These are phyloP conservation scores for Eulemur albifrons DNA, from an alignment of 2,797 vertebrate species.

Conservation along the genomic window DNA sequence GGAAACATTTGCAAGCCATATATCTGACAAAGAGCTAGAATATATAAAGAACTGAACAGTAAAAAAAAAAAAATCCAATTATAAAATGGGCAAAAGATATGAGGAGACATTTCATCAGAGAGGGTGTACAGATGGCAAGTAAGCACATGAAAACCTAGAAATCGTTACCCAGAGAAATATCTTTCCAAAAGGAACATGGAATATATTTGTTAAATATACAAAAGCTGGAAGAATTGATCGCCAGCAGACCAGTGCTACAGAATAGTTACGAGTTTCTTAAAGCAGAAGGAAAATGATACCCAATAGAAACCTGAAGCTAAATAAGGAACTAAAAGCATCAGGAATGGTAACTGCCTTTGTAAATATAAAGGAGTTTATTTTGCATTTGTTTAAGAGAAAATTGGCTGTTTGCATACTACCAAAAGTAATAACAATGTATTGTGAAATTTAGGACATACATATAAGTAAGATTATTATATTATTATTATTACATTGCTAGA, in stretches of 20 bases:
- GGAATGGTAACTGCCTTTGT: neutral
- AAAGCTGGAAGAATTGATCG: neutral
- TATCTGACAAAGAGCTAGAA: neutral
- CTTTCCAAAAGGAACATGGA: neutral
- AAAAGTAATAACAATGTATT: neutral
- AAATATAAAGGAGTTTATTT: neutral
- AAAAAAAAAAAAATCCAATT: neutral
- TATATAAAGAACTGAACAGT: neutral
- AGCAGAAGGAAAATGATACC: neutral
- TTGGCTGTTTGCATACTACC: neutral
- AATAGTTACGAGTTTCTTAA: neutral
- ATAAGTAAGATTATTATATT: neutral
- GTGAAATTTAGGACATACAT: neutral
- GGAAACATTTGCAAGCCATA: neutral
- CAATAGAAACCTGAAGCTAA: neutral
- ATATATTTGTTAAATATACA: neutral
- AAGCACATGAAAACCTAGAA: neutral
- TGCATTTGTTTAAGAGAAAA: neutral
- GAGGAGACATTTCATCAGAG: neutral
- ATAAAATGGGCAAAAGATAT: neutral
- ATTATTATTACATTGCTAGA: neutral
- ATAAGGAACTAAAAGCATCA: neutral
- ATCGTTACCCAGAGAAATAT: neutral
- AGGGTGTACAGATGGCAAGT: neutral
- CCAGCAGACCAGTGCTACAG: neutral